Percentiles rank a stretch among this genome's conserved stretches.
These are phyloP conservation scores for Momotus momota DNA, from an alignment of 2,797 vertebrate genomes.

Conservation along the genomic window DNA sequence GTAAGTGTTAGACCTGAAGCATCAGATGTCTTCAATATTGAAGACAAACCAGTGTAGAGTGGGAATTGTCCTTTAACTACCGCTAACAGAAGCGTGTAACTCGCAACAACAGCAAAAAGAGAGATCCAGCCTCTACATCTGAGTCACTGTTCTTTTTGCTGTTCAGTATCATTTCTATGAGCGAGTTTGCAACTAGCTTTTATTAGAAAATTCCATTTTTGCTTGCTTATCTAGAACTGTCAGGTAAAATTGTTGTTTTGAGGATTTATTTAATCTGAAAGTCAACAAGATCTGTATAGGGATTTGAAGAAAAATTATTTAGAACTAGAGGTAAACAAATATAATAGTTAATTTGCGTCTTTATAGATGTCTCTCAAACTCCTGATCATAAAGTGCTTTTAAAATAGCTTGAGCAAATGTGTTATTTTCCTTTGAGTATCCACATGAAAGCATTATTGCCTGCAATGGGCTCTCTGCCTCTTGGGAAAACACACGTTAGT, in stretches of 20 bases:
- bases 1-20: background rate
- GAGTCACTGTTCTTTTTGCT: background rate
- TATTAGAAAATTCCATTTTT: background rate
- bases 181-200: background rate
- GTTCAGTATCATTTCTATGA: background rate
- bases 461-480: background rate
- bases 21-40: background rate
- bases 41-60: background rate
- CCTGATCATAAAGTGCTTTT: background rate
- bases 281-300: rapidly evolving
- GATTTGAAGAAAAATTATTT: background rate
- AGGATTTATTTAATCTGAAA: conserved; percentile 24
- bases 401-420: conserved; percentile 2
- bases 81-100: background rate
- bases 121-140: background rate
- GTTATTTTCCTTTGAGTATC: conserved; percentile 5
- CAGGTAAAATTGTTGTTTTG: background rate
- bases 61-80: background rate
- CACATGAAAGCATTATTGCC: background rate
- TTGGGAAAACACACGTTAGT: background rate
- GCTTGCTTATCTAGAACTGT: background rate
- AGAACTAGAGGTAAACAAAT: conserved; percentile 4
- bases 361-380: conserved; percentile 3
- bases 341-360: background rate
- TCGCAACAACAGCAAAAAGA: background rate